Conservation (phyloP, 2,888 invertebrate species). For the Drosophila demipolita region DNA sequence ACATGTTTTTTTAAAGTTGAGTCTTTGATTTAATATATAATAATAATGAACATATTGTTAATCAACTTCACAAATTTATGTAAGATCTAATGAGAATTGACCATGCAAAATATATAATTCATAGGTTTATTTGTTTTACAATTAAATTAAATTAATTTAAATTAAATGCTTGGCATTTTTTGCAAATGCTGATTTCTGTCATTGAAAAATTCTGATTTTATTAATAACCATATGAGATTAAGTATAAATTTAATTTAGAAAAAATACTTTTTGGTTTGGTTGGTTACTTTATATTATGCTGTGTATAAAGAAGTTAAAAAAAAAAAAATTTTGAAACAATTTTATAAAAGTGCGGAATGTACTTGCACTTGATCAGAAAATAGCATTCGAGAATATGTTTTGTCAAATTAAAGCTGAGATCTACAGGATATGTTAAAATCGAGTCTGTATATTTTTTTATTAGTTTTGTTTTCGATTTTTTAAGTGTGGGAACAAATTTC, state of each 20-base stretch:
- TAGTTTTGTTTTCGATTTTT: conserved; percentile 1
- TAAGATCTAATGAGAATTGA: background rate
- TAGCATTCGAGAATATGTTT: background rate
- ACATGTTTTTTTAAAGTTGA: too few relatives aligned
- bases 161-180: too few relatives aligned
- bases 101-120: background rate
- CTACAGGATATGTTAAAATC: background rate
- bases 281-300: background rate
- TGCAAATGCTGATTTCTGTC: too few relatives aligned
- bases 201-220: background rate
- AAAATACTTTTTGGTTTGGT: background rate
- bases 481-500: conserved; percentile 43
- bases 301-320: background rate
- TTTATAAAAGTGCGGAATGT: too few relatives aligned
- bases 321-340: background rate
- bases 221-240: background rate
- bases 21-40: background rate
- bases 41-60: background rate
- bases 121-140: conserved; percentile 17
- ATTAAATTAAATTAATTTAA: background rate
- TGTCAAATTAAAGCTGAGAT: background rate
- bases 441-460: background rate
- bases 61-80: background rate
- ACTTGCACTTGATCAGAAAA: background rate
- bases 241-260: background rate